These are phyloP conservation scores for Drosophila kurseongensis DNA, from an alignment of 1,140 invertebrate genomes.

Conservation along the genomic window DNA sequence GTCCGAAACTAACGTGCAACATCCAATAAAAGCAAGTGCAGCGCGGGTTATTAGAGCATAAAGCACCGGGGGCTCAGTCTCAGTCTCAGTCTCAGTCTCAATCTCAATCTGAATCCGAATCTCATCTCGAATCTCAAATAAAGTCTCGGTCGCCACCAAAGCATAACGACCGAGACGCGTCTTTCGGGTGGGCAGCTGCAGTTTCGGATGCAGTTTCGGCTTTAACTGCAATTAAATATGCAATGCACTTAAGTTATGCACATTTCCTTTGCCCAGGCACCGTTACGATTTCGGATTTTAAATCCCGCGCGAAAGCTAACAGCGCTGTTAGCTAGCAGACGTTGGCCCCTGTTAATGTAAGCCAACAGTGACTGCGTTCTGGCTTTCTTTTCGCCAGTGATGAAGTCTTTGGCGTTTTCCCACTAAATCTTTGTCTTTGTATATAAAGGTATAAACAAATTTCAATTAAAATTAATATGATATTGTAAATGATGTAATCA, in stretches of 20 bases:
- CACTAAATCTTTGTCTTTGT: background rate
- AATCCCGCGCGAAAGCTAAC: slow-evolving; percentile 67
- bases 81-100: background rate
- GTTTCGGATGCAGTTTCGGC: slow-evolving; percentile 20
- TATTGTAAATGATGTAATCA: too few relatives aligned
- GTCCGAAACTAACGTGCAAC: slow-evolving; percentile 74
- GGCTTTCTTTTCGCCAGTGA: background rate
- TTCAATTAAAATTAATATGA: too few relatives aligned
- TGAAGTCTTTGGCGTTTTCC: background rate
- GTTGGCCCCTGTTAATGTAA: slow-evolving; percentile 2
- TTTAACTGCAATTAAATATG: slow-evolving; percentile 68
- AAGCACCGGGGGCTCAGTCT: slow-evolving; percentile 12
- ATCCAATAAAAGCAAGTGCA: slow-evolving; percentile 69
- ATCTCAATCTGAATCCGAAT: slow-evolving; percentile 40
- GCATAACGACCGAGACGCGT: slow-evolving; percentile 67
- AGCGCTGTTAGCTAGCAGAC: slow-evolving; percentile 16
- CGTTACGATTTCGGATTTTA: slow-evolving; percentile 61
- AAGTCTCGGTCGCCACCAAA: slow-evolving; percentile 57
- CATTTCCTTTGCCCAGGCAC: slow-evolving; percentile 78
- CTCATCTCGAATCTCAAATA: slow-evolving; percentile 32
- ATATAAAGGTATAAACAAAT: too few relatives aligned
- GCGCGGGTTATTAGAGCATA: slow-evolving; percentile 48
- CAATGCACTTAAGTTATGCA: slow-evolving; percentile 79
- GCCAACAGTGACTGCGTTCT: background rate
- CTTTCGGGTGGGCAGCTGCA: slow-evolving; percentile 45